Conservation (phyloP, 2,113 vertebrate species). For the Eolophus roseicapilla region DNA sequence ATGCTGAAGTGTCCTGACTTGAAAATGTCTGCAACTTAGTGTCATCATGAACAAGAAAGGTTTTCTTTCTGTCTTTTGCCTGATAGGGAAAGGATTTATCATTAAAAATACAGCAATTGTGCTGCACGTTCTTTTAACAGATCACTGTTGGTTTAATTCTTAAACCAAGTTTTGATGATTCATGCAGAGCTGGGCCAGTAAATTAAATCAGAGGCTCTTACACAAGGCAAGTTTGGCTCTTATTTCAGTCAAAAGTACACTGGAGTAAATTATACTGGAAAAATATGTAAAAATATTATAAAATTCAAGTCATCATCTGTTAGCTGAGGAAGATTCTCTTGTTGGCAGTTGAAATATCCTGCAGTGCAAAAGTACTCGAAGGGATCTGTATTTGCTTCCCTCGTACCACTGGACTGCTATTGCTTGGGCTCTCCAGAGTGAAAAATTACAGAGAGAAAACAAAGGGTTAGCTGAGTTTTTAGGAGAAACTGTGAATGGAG, state of each 20-base stretch:
- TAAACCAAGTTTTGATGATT: neutral
- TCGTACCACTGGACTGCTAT: neutral
- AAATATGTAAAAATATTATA: neutral
- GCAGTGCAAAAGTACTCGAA: neutral
- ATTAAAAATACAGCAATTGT: neutral
- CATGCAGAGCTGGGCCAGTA: neutral
- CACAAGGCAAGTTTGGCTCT: neutral
- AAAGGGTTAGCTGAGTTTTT: neutral
- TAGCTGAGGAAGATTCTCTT: neutral
- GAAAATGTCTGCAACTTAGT: neutral
- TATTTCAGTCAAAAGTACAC: neutral
- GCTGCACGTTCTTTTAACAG: neutral
- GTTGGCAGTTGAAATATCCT: neutral
- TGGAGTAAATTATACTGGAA: neutral
- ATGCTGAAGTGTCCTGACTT: neutral
- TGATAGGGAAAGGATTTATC: neutral
- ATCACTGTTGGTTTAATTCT: neutral
- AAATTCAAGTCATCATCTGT: neutral
- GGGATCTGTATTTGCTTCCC: neutral
- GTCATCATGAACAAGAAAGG: neutral
- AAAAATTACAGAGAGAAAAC: neutral
- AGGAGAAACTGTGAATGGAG: neutral
- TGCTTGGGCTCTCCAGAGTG: neutral
- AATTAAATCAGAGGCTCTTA: neutral
- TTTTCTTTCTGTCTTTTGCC: neutral